Evolutionary conservation across 1,140 invertebrate species (phyloP).

Genomic region (Neotoxoptera formosana): DNA sequence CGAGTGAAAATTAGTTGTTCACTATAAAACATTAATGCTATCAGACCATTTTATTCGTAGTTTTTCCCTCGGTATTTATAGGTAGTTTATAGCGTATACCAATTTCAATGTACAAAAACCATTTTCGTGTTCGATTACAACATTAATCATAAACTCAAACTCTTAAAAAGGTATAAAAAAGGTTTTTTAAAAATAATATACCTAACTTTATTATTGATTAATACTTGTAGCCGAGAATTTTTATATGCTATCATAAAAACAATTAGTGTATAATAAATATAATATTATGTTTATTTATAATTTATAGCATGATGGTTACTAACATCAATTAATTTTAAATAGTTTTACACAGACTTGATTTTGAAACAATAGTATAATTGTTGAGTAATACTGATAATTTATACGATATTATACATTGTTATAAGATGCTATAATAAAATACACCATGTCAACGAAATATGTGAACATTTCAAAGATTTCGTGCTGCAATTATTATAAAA

Average conservation of each 20-base stretch:
- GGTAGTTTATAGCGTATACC: neutral
- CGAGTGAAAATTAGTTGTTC: neutral
- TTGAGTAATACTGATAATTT: neutral
- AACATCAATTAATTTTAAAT: neutral
- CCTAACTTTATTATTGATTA: neutral
- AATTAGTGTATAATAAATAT: neutral
- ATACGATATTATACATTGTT: neutral
- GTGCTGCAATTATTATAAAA: neutral
- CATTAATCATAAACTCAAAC: neutral
- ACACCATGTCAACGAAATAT: neutral
- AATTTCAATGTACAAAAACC: neutral
- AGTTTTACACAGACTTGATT: neutral
- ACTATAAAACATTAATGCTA: neutral
- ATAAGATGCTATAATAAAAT: neutral
- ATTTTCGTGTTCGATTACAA: neutral
- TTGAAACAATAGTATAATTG: neutral
- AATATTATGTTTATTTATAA: too few species aligned
- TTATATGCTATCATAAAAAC: neutral
- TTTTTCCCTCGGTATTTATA: neutral
- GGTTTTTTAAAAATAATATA: neutral
- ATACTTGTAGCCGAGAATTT: neutral
- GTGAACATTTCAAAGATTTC: neutral
- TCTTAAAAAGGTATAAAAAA: neutral
- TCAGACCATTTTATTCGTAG: neutral
- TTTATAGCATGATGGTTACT: too few species aligned